Evolutionary conservation across 2,113 vertebrate genomes (phyloP).

Genomic region (Fulmarus glacialis): DNA sequence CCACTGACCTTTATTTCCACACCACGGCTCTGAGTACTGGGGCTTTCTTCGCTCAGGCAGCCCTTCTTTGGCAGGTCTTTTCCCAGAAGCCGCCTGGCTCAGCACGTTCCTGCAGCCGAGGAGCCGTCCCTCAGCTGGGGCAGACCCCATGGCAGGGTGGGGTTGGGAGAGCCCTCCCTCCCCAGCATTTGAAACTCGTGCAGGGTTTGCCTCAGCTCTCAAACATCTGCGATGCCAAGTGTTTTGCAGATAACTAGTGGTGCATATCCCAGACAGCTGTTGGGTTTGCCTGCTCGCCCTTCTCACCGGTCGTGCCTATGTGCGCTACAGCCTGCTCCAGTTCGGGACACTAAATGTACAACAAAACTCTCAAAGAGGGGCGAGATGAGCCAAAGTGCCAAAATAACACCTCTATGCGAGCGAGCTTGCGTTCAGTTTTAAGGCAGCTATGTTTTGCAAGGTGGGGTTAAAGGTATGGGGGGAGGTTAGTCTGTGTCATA

Average conservation of each 20-base stretch:
- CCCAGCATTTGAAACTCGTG: background rate
- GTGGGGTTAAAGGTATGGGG: background rate
- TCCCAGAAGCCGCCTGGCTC: background rate
- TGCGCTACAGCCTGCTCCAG: background rate
- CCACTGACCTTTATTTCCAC: background rate
- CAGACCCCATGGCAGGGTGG: background rate
- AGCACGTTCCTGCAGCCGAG: background rate
- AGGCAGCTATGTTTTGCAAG: background rate
- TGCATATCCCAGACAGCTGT: background rate
- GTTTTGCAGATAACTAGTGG: background rate
- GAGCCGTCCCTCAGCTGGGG: rapidly evolving
- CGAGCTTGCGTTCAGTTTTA: background rate
- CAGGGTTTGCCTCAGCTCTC: background rate
- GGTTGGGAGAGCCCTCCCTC: background rate
- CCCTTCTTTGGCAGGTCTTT: background rate
- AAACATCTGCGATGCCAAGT: rapidly evolving
- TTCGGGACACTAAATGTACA: background rate
- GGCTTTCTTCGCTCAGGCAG: background rate
- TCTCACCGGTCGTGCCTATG: background rate
- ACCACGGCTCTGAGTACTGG: background rate
- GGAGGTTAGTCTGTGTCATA: background rate
- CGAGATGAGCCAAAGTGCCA: background rate
- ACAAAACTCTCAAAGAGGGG: background rate
- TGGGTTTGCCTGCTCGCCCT: background rate
- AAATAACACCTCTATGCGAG: background rate